A percentile compares a stretch with the other conserved stretches of the same genome.
phyloP scores from a whole-genome alignment of 1,140 invertebrate species.

The Euura saliciscinereae region DNA sequence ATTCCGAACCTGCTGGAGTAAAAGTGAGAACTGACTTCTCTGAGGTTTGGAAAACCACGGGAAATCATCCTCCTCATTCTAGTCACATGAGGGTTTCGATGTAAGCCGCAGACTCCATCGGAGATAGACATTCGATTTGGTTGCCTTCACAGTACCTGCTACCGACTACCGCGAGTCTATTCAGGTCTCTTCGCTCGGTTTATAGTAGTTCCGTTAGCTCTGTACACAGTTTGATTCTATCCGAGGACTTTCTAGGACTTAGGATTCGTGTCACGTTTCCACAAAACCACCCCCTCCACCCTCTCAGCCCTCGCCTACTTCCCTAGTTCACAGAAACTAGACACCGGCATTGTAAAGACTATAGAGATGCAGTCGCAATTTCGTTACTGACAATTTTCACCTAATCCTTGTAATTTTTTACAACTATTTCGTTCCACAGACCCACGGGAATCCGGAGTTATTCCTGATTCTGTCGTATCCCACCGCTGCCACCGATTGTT shows the following conservation, averaged over 20 bases:
- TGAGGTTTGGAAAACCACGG: no score
- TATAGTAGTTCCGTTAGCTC: slow-evolving; percentile 18
- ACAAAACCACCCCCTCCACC: slow-evolving; percentile 24
- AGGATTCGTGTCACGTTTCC: slow-evolving; percentile 33
- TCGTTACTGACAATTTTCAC: not conserved
- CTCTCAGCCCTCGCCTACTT: slow-evolving; percentile 9
- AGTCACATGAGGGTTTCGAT: no score
- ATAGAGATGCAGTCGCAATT: not conserved
- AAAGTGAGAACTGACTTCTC: no score
- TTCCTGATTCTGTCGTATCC: no score
- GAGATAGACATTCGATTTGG: slow-evolving; percentile 1
- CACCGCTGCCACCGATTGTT: no score
- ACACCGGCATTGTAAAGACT: no score
- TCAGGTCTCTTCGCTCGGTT: slow-evolving; percentile 18
- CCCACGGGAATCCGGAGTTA: no score
- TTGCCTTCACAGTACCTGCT: not conserved
- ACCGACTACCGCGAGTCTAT: not conserved
- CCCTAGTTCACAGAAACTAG: no score
- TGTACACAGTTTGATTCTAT: slow-evolving; percentile 30
- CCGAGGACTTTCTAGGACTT: slow-evolving; percentile 10
- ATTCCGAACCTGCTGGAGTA: no score
- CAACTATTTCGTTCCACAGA: no score
- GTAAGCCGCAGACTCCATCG: no score
- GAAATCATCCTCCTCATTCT: no score
- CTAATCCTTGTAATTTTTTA: not conserved